Evolutionary conservation across 2,888 invertebrate species (phyloP).

Genomic region (Octodonta nipae): DNA sequence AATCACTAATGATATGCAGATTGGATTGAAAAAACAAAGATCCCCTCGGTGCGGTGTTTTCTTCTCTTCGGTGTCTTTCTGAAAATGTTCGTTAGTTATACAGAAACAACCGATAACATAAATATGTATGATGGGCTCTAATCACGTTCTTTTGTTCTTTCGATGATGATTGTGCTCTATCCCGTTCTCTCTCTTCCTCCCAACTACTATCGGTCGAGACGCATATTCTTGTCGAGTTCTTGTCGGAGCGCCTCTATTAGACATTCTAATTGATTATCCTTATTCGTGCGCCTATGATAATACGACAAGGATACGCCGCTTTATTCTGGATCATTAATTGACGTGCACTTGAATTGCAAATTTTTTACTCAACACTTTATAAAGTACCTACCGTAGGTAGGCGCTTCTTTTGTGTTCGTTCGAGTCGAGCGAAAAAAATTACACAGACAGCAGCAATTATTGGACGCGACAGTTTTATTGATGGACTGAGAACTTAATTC

Average conservation of each 20-base stretch:
- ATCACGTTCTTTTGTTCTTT: conserved; percentile 17
- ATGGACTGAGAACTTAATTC: not conserved
- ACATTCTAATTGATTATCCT: conserved; percentile 21
- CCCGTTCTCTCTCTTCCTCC: too few relatives aligned
- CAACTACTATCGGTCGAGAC: too few relatives aligned
- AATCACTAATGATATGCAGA: conserved; percentile 17
- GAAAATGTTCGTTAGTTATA: conserved; percentile 17
- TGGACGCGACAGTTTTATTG: conserved; percentile 3
- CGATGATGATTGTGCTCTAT: conserved; percentile 16
- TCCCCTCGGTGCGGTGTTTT: conserved; percentile 13
- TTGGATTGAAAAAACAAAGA: conserved; percentile 18
- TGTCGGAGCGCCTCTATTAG: conserved; percentile 12
- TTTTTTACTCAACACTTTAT: conserved; percentile 16
- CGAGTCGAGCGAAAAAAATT: conserved; percentile 3
- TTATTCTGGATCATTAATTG: conserved; percentile 21
- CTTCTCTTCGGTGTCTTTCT: conserved; percentile 13
- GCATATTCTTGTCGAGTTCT: conserved; percentile 19
- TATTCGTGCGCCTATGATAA: conserved; percentile 21
- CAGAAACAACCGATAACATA: conserved; percentile 17
- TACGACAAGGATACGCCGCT: conserved; percentile 19
- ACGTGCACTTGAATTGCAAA: conserved; percentile 22
- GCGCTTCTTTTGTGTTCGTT: not conserved
- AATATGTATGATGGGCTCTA: conserved; percentile 20
- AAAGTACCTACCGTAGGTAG: conserved; percentile 8
- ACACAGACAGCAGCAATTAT: conserved; percentile 2